Base-by-base conservation (phyloP, 1,140 invertebrate genomes). In the Frieseomelitta varia region DNA sequence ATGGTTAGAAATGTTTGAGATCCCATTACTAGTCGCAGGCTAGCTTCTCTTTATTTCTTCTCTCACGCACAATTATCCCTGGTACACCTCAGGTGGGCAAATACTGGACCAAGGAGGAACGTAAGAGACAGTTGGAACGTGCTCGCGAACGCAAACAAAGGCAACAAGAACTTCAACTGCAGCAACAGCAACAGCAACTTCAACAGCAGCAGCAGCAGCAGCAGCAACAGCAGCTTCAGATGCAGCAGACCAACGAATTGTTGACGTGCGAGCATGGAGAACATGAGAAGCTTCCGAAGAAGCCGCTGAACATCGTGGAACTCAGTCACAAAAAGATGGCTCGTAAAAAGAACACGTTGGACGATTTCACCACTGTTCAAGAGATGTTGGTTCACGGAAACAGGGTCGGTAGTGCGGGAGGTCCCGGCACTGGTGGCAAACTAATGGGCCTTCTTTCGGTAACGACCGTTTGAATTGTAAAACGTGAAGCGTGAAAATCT, bases 91-190 rank as follows among this genome's bases (percentile, higher is more conserved):
- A 96, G 95, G 95, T 97, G 78, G 97, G 97, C 53, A 95, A 97
- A 61, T 98, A 97, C 92, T 98, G 97, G 97, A 97, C 95, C 27
- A 97, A 97, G 94, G 97, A 97, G 86, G 97, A 98, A 84, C 95
- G 97, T 15, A 98, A 97, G 90, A 94, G 96, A 30, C 97, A 98
- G 88, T 90, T 97, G 81, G 97, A 97, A 90, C 96, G 96, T 77
- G 96, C 97, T 1, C 94, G 95, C 56, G 97, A 97, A 89, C 94
- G 96, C 11, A 96, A 97, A 77, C 96, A 96, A 87, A 94, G 95
- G 30, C 95, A 95, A 72, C 95, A 96, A 84, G 94, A 95, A 86
- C 87, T 94, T 47, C 81, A 94, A 51, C 53, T 88, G 79, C 87
- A 93, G 61, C 91, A 91, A 63, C 91, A 91, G n/a, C 92, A 92